A percentile compares a stretch with the other conserved stretches of the same genome.
Conservation (phyloP, 2,888 invertebrate genomes). For the Fragum fragum region DNA sequence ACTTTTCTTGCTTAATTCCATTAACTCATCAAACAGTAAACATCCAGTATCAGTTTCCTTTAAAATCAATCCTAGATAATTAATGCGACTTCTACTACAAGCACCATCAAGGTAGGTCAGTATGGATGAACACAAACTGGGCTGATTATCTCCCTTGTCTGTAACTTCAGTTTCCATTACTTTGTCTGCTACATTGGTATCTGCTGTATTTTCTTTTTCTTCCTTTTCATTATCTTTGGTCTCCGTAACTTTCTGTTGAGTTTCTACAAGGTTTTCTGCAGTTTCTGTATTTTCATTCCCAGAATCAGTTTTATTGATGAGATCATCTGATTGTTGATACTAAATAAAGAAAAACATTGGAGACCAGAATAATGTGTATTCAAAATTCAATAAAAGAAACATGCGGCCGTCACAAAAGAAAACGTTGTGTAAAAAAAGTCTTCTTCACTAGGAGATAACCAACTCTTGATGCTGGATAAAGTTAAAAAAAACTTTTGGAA, state of each 20-base stretch:
- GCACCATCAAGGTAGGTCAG: conserved; percentile 70
- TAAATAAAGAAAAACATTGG: neutral
- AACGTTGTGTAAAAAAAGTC: too few species aligned
- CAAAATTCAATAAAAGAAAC: too few species aligned
- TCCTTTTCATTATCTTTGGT: neutral
- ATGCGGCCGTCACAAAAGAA: too few species aligned
- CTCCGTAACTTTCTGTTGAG: neutral
- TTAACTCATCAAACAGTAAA: conserved; percentile 55
- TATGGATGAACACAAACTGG: conserved; percentile 44
- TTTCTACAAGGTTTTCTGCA: neutral
- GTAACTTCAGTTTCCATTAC: neutral
- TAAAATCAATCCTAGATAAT: conserved; percentile 63
- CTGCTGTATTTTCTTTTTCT: neutral
- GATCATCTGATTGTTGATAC: neutral
- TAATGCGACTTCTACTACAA: conserved; percentile 69
- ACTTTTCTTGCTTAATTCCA: conserved; percentile 47
- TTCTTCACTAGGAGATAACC: too few species aligned
- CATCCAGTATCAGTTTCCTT: conserved; percentile 51
- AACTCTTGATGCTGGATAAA: too few species aligned
- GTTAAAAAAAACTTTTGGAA: too few species aligned
- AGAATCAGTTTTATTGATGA: neutral
- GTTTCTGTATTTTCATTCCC: neutral
- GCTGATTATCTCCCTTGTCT: conserved; percentile 5
- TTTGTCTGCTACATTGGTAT: neutral
- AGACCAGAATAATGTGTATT: too few species aligned